Evolutionary conservation across 2,797 vertebrate species (phyloP).

Genomic region (Myoxocephalus aenaeus): DNA sequence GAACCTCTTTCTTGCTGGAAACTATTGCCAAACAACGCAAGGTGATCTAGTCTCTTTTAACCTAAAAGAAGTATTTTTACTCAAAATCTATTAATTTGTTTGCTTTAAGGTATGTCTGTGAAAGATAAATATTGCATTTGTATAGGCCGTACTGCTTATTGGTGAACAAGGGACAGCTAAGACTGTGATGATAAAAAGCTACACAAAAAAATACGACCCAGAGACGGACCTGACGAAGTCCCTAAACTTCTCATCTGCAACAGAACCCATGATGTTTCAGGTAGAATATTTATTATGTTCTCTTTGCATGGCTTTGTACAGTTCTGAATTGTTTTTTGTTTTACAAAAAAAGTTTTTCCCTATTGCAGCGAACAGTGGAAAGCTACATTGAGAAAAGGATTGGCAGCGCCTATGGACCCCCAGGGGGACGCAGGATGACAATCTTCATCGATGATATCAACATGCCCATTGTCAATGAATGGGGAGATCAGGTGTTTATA

Average conservation of each 20-base stretch:
- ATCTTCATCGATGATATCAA: constrained; percentile 93
- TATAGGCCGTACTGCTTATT: constrained; percentile 90
- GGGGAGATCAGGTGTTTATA: constrained; percentile 90
- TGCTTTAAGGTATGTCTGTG: not conserved
- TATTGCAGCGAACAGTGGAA: constrained; percentile 85
- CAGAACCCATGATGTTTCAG: constrained; percentile 91
- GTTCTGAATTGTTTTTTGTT: not conserved
- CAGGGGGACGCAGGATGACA: constrained; percentile 89
- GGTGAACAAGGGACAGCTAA: constrained; percentile 94
- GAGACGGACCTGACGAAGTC: constrained; percentile 87
- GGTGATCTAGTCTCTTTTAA: constrained; percentile 44
- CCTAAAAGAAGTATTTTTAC: not conserved
- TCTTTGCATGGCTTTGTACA: not conserved
- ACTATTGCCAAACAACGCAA: constrained; percentile 80
- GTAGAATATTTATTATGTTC: constrained; percentile 64
- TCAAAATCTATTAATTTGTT: not conserved
- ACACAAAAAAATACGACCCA: constrained; percentile 89
- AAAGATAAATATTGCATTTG: not conserved
- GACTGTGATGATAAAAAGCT: constrained; percentile 89
- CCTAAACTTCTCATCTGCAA: constrained; percentile 92
- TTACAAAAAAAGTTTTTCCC: not conserved
- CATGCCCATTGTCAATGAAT: constrained; percentile 91
- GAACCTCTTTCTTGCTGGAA: constrained; percentile 88
- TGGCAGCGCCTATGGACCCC: constrained; percentile 90
- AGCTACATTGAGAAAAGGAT: constrained; percentile 90